phyloP scores from a whole-genome alignment of 2,113 vertebrate genomes.

The Merops nubicus region DNA sequence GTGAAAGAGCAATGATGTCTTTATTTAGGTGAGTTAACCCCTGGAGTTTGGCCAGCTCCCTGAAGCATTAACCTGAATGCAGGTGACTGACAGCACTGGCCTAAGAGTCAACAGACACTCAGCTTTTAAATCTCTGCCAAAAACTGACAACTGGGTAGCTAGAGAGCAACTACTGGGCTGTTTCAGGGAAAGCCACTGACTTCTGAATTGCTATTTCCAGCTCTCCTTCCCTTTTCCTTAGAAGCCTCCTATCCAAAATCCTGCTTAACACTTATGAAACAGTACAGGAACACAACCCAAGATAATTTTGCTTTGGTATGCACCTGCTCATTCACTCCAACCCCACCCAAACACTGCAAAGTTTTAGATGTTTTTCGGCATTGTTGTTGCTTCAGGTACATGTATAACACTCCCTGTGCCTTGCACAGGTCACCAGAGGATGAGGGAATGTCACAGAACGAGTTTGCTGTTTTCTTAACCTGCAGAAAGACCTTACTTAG shows the following conservation, averaged over 20 bases:
- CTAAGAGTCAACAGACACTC: neutral
- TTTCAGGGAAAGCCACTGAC: neutral
- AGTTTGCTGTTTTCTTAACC: constrained; percentile 49
- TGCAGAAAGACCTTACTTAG: neutral
- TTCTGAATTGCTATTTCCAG: neutral
- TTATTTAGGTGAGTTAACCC: neutral
- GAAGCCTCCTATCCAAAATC: neutral
- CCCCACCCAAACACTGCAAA: constrained; percentile 29
- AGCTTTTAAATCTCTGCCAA: neutral
- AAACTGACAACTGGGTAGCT: neutral
- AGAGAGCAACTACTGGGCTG: neutral
- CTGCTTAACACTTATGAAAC: neutral
- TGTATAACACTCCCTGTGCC: constrained; percentile 22
- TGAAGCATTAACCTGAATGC: neutral
- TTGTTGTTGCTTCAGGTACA: constrained; percentile 46
- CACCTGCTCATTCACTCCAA: constrained; percentile 20
- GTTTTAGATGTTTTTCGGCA: neutral
- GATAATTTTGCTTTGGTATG: constrained; percentile 27
- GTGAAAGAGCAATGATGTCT: neutral
- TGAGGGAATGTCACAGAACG: constrained; percentile 58
- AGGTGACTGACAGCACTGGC: neutral
- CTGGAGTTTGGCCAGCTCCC: constrained; percentile 4
- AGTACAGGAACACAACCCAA: neutral
- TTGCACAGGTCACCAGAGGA: neutral
- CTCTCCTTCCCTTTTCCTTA: neutral